Base-by-base conservation (phyloP, 2,113 vertebrate species). In the Sialia sialis region DNA sequence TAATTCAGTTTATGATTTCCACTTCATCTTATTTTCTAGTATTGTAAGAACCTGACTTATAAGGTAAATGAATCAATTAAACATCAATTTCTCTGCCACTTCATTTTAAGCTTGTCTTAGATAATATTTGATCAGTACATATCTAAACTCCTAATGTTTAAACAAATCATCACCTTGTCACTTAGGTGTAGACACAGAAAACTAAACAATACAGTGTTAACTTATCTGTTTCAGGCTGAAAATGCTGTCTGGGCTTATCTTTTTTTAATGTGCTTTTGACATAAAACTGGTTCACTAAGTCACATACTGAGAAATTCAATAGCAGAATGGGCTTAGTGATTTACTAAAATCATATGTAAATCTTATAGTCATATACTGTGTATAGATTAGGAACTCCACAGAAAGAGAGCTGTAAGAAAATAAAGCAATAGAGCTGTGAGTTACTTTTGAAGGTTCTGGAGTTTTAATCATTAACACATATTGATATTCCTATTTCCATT, bases 1-100 rank as follows among this genome's bases (percentile, higher is more conserved):
- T 87, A 62, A 79, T 91, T 87, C 38, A 56, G 58, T 67, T 70
- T 86, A 93, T 86, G 17, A 34, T 68, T 80, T 90, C 74, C 7
- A 44, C 26, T 96, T 91, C 43, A 9, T 69, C 34, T 89, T 68
- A 58, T 21, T 51, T 74, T 93, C 48, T 70, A 74, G 13, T 89
- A 63, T 66, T 36, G 3, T 75, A 77, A 80, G 67, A 77, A 46
- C 39, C 19, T 90, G 90, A 84, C 11, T 89, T 38, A 9, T 21
- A 69, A 92, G 90, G 62, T 72, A 94, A 96, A 97, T 87, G 41
- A 89, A 90, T 97, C 87, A 95, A 93, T 97, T 82, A 91, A 91
- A 76, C 70, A 93, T 93, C 5, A n/a, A 86, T 94, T 91, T 87
- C 92, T 73, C 43, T 93, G 83, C 62, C 13, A 36, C 73, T 97